Percentiles rank a stretch among this genome's conserved stretches.
phyloP scores from a whole-genome alignment of 2,888 invertebrate genomes.

The Drosophila infuscata region DNA sequence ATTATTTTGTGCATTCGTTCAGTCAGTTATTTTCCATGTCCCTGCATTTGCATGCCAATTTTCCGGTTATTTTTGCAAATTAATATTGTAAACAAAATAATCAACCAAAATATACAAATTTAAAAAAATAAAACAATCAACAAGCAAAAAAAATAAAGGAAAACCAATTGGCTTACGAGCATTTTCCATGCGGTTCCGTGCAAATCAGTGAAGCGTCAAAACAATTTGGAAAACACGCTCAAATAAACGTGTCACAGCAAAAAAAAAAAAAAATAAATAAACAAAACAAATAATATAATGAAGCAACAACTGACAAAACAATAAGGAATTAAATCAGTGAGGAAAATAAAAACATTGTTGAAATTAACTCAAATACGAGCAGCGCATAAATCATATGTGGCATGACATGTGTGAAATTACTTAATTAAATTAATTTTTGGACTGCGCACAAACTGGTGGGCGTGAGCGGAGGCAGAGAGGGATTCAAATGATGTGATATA shows the following conservation, averaged over 20 bases:
- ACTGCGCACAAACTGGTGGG: conserved; percentile 17
- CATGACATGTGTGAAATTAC: conserved; percentile 73
- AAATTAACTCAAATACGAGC: conserved; percentile 70
- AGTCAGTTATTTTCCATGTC: conserved; percentile 25
- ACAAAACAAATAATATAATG: conserved; percentile 19
- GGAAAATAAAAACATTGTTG: conserved; percentile 20
- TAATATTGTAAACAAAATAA: conserved; percentile 54
- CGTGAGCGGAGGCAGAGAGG: background rate
- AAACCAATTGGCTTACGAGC: conserved; percentile 50
- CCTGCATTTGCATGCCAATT: conserved; percentile 13
- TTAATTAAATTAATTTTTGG: conserved; percentile 73
- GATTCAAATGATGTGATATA: background rate
- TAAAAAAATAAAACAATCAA: conserved; percentile 4
- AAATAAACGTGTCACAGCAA: conserved; percentile 53
- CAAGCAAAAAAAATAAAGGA: conserved; percentile 25
- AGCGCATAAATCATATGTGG: conserved; percentile 67
- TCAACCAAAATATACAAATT: conserved; percentile 15
- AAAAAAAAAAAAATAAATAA: conserved; percentile 27
- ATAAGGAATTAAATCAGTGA: conserved; percentile 5
- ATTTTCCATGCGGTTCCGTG: conserved; percentile 23
- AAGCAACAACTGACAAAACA: conserved; percentile 23
- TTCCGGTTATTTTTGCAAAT: conserved; percentile 52
- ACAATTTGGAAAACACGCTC: conserved; percentile 65
- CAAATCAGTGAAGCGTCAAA: conserved; percentile 59
- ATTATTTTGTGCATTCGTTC: conserved; percentile 20